A percentile compares a stretch with the other conserved stretches of the same genome.
These are phyloP conservation scores for Dendrolimus pini DNA, from an alignment of 2,888 invertebrate species.

Conservation along the genomic window DNA sequence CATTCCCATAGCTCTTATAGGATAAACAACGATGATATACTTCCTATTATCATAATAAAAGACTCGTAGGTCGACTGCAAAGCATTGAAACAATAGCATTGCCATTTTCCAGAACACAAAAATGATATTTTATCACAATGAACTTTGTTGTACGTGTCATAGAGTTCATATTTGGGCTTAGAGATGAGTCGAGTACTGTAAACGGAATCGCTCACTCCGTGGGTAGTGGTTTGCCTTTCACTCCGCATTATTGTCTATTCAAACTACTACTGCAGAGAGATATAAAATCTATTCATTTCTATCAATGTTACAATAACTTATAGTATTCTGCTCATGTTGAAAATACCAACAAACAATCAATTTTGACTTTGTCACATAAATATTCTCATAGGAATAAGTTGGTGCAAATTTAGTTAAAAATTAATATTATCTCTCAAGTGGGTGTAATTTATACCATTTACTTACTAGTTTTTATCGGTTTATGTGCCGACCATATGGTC, in stretches of 20 bases:
- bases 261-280: neutral
- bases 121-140: slow-evolving; percentile 15
- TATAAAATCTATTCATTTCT: too few species aligned
- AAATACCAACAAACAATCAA: too few species aligned
- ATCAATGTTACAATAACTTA: too few species aligned
- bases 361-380: too few species aligned
- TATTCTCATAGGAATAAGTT: too few species aligned
- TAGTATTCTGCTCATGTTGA: too few species aligned
- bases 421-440: too few species aligned
- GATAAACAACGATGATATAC: slow-evolving; percentile 15
- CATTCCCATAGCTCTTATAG: slow-evolving; percentile 3
- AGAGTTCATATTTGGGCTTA: slow-evolving; percentile 29
- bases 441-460: too few species aligned
- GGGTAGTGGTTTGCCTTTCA: slow-evolving; percentile 64
- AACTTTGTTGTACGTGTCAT: slow-evolving; percentile 22
- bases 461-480: too few species aligned
- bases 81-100: slow-evolving; percentile 26
- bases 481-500: too few species aligned
- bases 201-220: slow-evolving; percentile 30
- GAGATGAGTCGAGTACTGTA: neutral
- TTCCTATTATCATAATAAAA: slow-evolving; percentile 19
- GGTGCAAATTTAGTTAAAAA: too few species aligned
- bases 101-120: slow-evolving; percentile 23
- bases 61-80: slow-evolving; percentile 19
- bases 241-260: slow-evolving; percentile 34